Conservation (phyloP, 2,113 vertebrate genomes). For the Edolisoma coerulescens region DNA sequence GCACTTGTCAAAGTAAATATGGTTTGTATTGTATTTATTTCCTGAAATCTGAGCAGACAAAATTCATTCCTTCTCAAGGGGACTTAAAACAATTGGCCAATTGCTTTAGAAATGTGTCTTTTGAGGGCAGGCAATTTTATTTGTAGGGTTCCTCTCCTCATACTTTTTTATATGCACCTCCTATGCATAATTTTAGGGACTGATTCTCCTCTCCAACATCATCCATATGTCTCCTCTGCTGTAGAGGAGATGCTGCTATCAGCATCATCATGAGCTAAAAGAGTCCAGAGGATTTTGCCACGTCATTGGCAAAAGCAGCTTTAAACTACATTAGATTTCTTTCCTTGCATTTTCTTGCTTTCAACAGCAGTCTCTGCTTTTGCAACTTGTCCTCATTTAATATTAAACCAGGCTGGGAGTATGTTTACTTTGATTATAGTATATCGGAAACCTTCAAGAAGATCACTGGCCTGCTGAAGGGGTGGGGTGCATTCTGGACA, state of each 20-base stretch:
- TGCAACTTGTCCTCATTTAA: background rate
- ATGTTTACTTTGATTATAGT: background rate
- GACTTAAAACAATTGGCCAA: conserved; percentile 7
- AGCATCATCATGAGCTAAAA: background rate
- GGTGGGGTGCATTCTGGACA: background rate
- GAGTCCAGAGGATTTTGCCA: background rate
- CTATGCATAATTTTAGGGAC: background rate
- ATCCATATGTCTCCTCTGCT: background rate
- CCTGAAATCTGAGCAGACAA: conserved; percentile 8
- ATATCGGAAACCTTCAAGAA: background rate
- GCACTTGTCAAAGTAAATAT: conserved; percentile 40
- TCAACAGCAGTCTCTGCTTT: background rate
- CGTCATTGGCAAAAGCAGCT: background rate
- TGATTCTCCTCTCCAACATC: background rate
- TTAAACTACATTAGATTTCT: background rate
- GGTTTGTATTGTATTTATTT: conserved; percentile 19
- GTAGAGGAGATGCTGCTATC: background rate
- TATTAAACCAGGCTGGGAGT: background rate
- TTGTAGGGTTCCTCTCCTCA: background rate
- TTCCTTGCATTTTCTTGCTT: background rate
- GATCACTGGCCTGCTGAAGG: background rate
- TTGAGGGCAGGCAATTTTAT: background rate
- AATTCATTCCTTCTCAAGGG: background rate
- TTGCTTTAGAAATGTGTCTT: background rate
- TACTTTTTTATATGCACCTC: background rate